Evolutionary conservation across 2,888 invertebrate species (phyloP).

Genomic region (Chelonus formosanus): DNA sequence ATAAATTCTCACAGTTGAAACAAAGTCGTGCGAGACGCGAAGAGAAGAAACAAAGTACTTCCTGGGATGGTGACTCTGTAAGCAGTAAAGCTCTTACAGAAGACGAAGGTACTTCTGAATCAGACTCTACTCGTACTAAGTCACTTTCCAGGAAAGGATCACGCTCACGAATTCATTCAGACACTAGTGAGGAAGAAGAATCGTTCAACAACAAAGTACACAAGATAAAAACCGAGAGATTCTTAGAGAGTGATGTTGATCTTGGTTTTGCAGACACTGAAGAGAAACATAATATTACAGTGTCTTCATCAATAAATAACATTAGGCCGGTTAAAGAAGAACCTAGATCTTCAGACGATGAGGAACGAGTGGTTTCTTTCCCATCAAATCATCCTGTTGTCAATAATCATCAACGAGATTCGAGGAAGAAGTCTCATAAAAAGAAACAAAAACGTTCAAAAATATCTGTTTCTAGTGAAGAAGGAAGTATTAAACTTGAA

Average conservation of each 20-base stretch:
- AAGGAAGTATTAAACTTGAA: slow-evolving; percentile 51
- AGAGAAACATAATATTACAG: slow-evolving; percentile 58
- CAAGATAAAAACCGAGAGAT: slow-evolving; percentile 71
- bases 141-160: slow-evolving; percentile 74
- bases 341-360: slow-evolving; percentile 60
- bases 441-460: slow-evolving; percentile 86
- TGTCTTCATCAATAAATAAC: slow-evolving; percentile 49
- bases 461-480: slow-evolving; percentile 68
- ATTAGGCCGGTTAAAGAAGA: slow-evolving; percentile 56
- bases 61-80: slow-evolving; percentile 87
- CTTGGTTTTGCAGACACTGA: slow-evolving; percentile 66
- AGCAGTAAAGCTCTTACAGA: slow-evolving; percentile 63
- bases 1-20: slow-evolving; percentile 88
- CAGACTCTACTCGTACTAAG: slow-evolving; percentile 66
- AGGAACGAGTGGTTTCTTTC: slow-evolving; percentile 55
- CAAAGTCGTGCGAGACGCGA: slow-evolving; percentile 87
- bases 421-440: slow-evolving; percentile 79
- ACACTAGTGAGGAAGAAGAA: slow-evolving; percentile 77
- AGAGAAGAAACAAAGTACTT: slow-evolving; percentile 87
- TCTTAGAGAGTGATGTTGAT: slow-evolving; percentile 71
- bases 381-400: slow-evolving; percentile 50
- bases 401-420: slow-evolving; percentile 61
- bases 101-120: slow-evolving; percentile 64
- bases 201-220: slow-evolving; percentile 68
- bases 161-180: slow-evolving; percentile 78